phyloP scores from a whole-genome alignment of 2,113 vertebrate species.

The Hystrix cristata region DNA sequence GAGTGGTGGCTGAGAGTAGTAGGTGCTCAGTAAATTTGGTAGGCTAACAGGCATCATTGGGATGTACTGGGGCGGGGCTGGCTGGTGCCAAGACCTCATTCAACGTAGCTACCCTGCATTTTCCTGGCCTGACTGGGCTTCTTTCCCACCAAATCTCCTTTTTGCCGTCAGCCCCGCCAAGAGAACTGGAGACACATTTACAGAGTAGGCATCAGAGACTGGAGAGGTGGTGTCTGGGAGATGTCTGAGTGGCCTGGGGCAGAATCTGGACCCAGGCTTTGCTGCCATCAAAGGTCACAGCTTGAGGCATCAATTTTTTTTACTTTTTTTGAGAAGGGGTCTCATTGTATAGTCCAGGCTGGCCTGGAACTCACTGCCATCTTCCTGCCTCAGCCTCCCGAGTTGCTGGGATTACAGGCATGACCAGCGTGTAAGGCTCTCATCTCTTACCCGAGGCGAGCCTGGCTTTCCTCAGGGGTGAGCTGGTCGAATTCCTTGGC shows the following conservation, averaged over 20 bases:
- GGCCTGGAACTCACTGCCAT: background rate
- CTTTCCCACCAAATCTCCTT: background rate
- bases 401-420: background rate
- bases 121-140: background rate
- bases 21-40: background rate
- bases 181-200: background rate
- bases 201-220: background rate
- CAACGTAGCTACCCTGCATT: background rate
- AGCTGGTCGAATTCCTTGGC: constrained; percentile 96
- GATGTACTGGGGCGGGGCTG: background rate
- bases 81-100: background rate
- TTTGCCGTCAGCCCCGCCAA: background rate
- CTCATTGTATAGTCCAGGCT: background rate
- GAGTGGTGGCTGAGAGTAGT: background rate
- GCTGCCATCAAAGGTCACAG: background rate
- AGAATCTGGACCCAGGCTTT: background rate
- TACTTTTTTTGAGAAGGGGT: background rate
- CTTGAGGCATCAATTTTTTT: background rate
- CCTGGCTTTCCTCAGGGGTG: constrained; percentile 94
- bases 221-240: background rate
- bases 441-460: constrained; percentile 90
- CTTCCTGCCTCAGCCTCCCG: background rate
- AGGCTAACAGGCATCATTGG: background rate
- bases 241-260: background rate
- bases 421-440: background rate